Evolutionary conservation across 2,888 invertebrate species (phyloP).

Genomic region (Drosophila stalkeri): DNA sequence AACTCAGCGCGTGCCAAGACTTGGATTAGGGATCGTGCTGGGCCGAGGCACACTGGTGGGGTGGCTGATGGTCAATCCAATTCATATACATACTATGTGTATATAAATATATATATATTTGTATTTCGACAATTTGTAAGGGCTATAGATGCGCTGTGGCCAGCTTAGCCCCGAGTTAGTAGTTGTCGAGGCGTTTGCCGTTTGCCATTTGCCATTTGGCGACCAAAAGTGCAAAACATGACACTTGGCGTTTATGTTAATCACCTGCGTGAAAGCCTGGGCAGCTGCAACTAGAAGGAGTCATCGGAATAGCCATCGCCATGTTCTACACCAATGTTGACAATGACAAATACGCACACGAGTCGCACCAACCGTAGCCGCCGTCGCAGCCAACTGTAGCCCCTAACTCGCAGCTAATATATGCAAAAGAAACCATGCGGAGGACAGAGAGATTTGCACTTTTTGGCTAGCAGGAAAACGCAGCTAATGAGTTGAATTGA

Average conservation of each 20-base stretch:
- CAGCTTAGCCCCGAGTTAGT: conserved; percentile 39
- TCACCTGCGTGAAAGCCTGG: conserved; percentile 84
- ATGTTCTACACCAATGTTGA: conserved; percentile 84
- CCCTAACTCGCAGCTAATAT: conserved; percentile 44
- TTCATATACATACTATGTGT: conserved; percentile 35
- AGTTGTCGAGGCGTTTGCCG: conserved; percentile 22
- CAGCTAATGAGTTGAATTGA: conserved; percentile 78
- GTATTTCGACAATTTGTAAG: conserved; percentile 65
- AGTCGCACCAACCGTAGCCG: conserved; percentile 31
- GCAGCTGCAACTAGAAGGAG: conserved; percentile 72
- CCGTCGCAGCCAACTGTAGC: conserved; percentile 11
- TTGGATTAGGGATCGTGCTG: conserved; percentile 57
- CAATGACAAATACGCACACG: conserved; percentile 85
- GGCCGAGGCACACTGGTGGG: neutral
- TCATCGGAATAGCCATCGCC: conserved; percentile 40
- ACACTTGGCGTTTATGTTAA: conserved; percentile 84
- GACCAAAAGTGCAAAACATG: conserved; percentile 72
- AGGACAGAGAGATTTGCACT: conserved; percentile 57
- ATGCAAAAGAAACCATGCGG: conserved; percentile 56
- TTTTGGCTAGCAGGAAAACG: conserved; percentile 77
- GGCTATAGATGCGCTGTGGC: conserved; percentile 50
- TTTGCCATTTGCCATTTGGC: conserved; percentile 42
- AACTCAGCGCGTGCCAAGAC: conserved; percentile 72
- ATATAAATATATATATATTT: neutral
- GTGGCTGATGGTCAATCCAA: conserved; percentile 54